Evolutionary conservation across 2,113 vertebrate genomes (phyloP).

Genomic region (Chloropsis hardwickii): DNA sequence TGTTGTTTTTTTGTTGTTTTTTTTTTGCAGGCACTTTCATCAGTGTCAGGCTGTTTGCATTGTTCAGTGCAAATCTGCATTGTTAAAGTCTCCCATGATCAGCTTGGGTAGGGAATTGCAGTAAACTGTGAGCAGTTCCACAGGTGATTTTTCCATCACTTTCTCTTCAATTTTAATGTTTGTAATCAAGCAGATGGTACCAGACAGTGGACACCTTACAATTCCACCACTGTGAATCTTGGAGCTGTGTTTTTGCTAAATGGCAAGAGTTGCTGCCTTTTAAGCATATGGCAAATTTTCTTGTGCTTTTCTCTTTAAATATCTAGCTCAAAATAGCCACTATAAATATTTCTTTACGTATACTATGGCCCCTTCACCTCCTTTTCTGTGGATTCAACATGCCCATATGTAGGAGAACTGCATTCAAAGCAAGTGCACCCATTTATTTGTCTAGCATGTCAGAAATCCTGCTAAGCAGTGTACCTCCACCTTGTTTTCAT

Average conservation of each 20-base stretch:
- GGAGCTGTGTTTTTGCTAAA: background rate
- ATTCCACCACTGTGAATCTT: background rate
- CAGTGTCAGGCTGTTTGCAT: background rate
- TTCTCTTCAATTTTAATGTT: background rate
- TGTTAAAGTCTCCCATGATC: background rate
- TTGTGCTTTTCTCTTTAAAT: background rate
- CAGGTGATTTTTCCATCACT: background rate
- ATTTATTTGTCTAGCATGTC: background rate
- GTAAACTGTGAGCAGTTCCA: background rate
- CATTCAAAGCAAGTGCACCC: background rate
- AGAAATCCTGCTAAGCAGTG: background rate
- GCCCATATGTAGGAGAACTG: background rate
- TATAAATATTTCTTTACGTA: background rate
- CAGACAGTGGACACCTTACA: background rate
- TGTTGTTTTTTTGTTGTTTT: too few species aligned
- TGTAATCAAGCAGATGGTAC: background rate
- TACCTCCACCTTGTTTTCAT: background rate
- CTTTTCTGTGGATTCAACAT: background rate
- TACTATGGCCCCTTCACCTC: background rate
- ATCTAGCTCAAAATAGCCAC: background rate
- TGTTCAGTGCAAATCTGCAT: background rate
- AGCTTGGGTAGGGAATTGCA: background rate
- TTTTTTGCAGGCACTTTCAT: background rate
- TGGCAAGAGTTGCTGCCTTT: background rate
- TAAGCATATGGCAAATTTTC: background rate